These are phyloP conservation scores for Cacajao melanocephalus DNA, from an alignment of 2,797 vertebrate species.

Conservation along the genomic window DNA sequence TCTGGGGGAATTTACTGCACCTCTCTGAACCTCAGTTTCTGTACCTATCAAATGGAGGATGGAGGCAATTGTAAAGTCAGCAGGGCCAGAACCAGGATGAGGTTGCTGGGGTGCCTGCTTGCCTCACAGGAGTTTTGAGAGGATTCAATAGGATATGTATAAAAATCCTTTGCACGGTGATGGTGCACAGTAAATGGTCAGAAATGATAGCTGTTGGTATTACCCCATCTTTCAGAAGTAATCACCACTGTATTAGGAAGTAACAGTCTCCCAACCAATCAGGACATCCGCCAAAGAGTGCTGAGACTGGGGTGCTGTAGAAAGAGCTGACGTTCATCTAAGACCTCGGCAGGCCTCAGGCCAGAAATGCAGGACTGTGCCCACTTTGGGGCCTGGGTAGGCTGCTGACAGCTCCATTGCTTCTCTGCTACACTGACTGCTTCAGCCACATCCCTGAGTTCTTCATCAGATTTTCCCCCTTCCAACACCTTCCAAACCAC, in stretches of 20 bases:
- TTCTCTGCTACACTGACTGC: not conserved
- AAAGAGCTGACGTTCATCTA: not conserved
- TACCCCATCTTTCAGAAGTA: conserved; percentile 9
- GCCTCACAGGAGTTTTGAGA: not conserved
- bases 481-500: not conserved
- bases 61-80: not conserved
- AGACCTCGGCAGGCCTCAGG: not conserved
- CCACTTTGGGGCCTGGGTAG: not conserved
- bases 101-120: not conserved
- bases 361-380: not conserved
- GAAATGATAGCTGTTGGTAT: not conserved
- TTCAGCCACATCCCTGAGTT: not conserved
- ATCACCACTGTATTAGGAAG: not conserved
- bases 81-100: not conserved
- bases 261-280: not conserved
- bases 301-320: not conserved
- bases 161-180: not conserved
- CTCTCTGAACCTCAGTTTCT: conserved; percentile 53
- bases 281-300: not conserved
- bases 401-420: not conserved
- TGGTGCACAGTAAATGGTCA: not conserved
- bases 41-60: not conserved
- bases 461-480: not conserved
- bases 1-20: not conserved
- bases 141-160: not conserved